phyloP scores from a whole-genome alignment of 2,113 vertebrate genomes.

The Chamaea fasciata region DNA sequence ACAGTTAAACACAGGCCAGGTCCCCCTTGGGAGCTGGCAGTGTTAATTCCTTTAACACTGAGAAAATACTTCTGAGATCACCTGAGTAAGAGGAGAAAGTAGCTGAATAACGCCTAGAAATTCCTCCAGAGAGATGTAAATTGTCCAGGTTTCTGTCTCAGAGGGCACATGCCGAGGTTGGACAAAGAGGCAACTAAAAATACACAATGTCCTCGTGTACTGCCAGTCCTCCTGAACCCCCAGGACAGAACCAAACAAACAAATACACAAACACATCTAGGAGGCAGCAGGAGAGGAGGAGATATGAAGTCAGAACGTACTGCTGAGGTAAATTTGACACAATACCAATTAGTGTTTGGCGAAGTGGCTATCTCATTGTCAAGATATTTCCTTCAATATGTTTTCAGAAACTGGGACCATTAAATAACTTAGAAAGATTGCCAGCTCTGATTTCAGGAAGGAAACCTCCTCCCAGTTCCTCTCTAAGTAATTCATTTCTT shows the following conservation, averaged over 20 bases:
- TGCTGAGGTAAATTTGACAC: conserved; percentile 69
- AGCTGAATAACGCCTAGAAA: background rate
- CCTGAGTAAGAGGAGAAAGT: background rate
- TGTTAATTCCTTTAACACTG: background rate
- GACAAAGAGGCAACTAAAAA: conserved; percentile 19
- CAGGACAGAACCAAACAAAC: conserved; percentile 46
- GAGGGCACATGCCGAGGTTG: background rate
- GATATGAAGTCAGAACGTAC: conserved; percentile 68
- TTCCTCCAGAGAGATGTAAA: background rate
- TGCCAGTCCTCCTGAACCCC: conserved; percentile 40
- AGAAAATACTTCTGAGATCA: background rate
- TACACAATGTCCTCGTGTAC: conserved; percentile 7
- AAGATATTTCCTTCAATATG: conserved; percentile 81
- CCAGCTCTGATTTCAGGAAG: conserved; percentile 81
- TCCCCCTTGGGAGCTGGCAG: background rate
- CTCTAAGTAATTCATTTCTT: conserved; percentile 70
- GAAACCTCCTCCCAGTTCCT: conserved; percentile 82
- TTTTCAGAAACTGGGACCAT: conserved; percentile 76
- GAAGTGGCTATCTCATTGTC: conserved; percentile 77
- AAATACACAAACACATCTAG: conserved; percentile 38
- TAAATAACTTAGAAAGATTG: conserved; percentile 74
- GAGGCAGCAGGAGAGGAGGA: conserved; percentile 54
- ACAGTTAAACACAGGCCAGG: background rate
- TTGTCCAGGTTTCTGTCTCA: background rate
- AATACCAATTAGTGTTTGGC: conserved; percentile 77